These are phyloP conservation scores for Atta cephalotes DNA, from an alignment of 1,140 invertebrate species.

Conservation along the genomic window DNA sequence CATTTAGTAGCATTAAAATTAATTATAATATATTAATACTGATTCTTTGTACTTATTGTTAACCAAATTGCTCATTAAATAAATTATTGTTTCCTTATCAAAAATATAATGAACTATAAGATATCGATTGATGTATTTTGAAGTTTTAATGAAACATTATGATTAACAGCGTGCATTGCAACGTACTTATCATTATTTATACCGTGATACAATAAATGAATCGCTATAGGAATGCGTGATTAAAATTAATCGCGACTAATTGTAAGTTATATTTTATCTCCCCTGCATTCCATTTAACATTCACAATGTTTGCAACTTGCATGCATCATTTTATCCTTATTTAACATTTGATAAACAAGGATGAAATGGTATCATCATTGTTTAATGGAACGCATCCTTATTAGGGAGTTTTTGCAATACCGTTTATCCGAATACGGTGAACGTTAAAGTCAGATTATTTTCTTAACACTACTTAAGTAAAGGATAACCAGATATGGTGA, in stretches of 20 bases:
- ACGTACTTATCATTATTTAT: background rate
- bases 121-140: background rate
- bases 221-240: background rate
- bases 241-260: background rate
- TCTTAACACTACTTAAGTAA: too few species aligned
- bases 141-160: background rate
- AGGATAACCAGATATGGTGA: too few species aligned
- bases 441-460: too few species aligned
- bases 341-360: too few species aligned
- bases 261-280: background rate
- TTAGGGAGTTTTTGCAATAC: too few species aligned
- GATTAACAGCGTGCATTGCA: background rate
- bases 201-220: background rate
- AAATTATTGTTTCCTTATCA: background rate
- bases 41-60: constrained; percentile 1
- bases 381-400: background rate
- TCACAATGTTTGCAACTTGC: too few species aligned
- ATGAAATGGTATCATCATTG: too few species aligned
- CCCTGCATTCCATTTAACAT: too few species aligned
- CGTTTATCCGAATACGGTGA: too few species aligned
- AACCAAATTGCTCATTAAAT: background rate
- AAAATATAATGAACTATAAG: background rate
- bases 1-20: constrained; percentile 2
- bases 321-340: too few species aligned
- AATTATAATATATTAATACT: background rate